Evolutionary conservation across 2,888 invertebrate species (phyloP).

Genomic region (Lasius platythorax): DNA sequence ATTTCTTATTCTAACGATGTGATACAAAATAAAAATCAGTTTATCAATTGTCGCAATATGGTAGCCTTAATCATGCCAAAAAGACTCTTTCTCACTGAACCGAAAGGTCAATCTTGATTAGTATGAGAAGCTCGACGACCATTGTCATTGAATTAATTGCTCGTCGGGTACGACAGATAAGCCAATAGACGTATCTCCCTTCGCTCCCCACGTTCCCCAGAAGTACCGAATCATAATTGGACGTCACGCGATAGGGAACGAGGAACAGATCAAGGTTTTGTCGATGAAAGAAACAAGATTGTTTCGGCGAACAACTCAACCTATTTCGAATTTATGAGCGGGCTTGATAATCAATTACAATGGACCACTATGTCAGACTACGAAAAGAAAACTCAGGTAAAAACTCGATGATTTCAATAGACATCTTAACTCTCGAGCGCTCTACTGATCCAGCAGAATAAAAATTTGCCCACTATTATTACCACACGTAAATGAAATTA

Average conservation of each 20-base stretch:
- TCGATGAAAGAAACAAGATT: constrained; percentile 66
- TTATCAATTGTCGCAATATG: not conserved
- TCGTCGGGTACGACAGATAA: constrained; percentile 68
- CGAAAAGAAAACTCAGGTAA: not conserved
- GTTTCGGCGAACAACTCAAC: constrained; percentile 17
- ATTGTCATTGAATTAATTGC: constrained; percentile 75
- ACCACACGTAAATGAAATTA: not conserved
- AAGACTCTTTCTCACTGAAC: constrained; percentile 53
- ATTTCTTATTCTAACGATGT: not conserved
- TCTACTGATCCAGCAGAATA: not conserved
- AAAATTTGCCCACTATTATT: not conserved
- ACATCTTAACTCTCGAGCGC: not conserved
- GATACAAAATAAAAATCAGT: not conserved
- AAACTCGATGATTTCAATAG: not conserved
- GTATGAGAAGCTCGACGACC: constrained; percentile 65
- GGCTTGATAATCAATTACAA: not conserved
- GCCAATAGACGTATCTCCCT: constrained; percentile 51
- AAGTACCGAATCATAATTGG: constrained; percentile 52
- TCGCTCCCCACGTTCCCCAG: constrained; percentile 63
- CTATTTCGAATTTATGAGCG: constrained; percentile 18
- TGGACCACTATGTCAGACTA: not conserved
- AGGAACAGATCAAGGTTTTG: constrained; percentile 67
- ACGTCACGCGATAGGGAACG: constrained; percentile 57
- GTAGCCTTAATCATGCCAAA: constrained; percentile 53
- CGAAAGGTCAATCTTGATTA: constrained; percentile 71